These are phyloP conservation scores for Hydrozoanthus gracilis DNA, from an alignment of 92 coral and sea anemone genomes.

Conservation along the genomic window DNA sequence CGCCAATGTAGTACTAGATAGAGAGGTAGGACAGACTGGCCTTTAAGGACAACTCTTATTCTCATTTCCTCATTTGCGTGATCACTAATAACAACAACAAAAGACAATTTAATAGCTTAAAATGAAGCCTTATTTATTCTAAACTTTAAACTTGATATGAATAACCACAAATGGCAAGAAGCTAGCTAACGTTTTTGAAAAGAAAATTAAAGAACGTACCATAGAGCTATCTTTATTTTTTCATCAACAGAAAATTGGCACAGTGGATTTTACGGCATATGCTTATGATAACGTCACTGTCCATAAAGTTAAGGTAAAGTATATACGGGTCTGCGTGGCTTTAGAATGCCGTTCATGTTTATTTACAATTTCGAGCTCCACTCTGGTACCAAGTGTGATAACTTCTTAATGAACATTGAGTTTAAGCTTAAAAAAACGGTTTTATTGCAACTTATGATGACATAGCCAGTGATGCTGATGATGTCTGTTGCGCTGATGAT, in stretches of 20 bases:
- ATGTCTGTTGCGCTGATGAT: too few relatives aligned
- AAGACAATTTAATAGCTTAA: too few relatives aligned
- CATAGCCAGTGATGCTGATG: too few relatives aligned
- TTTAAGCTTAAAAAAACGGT: not conserved
- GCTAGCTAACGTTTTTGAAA: not conserved
- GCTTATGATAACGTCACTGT: constrained; percentile 77
- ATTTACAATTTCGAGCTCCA: too few relatives aligned
- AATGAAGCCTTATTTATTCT: too few relatives aligned
- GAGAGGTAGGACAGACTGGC: constrained; percentile 66
- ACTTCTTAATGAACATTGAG: too few relatives aligned
- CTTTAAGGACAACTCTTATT: not conserved
- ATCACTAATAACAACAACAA: too few relatives aligned
- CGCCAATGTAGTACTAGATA: constrained; percentile 71
- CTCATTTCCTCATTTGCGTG: not conserved
- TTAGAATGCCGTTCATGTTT: too few relatives aligned
- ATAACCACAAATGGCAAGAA: too few relatives aligned
- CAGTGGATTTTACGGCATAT: constrained; percentile 70
- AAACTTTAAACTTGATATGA: too few relatives aligned
- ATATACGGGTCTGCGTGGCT: not conserved
- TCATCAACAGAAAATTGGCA: constrained; percentile 21
- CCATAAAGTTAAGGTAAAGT: not conserved
- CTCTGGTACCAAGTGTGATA: too few relatives aligned
- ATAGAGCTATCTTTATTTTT: not conserved
- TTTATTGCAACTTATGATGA: too few relatives aligned
- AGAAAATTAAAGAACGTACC: not conserved